Evolutionary conservation across 2,797 vertebrate species (phyloP), one percentile per base, ranked within the genome.

Genomic region (Geotrypetes seraphini): DNA sequence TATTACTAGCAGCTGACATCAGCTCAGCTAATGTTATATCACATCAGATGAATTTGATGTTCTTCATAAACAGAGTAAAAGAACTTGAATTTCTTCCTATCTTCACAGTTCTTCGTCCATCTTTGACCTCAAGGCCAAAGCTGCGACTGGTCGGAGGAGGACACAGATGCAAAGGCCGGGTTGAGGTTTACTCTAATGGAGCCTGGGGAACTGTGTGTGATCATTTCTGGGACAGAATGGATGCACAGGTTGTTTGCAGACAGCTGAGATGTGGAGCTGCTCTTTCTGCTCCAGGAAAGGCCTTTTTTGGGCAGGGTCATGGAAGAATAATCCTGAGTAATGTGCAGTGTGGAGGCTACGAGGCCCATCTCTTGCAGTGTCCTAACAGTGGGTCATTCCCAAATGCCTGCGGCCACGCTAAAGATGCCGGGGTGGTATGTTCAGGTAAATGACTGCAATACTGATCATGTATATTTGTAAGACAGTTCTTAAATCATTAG

Each of bases 331-430:
- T 78, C 31, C 39, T 78, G 60, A 82, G 79, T 21, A 80, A 76
- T 2, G 63, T 81, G 20, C 68, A 71, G 56, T 82, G 83, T 62
- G 67, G 69, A 1, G 71, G 79, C 31, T 82, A 79, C 7, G 81
- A 84, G 47, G 57, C 81, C 5, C 69, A 59, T 12, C 62, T 79
- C 53, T 78, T 81, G 22, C 71, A 79, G 47, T 79, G 80, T 36
- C 55, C 60, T 43, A 81, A 79, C 16, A 58, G 63, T 1, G 53
- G 64, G 45, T 83, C 82, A 76, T 70, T 63, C 45, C 74, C 81
- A 26, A 71, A 86, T 60, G 75, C 84, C 66, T 78, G 79, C 40
- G 81, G 74, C 46, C 81, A 79, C 45, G 72, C 71, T 73, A 69
- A 74, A 43, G 53, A 80, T 2, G 74, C 78, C 7, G 76, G 69